Conservation (phyloP, 2,797 vertebrate genomes). For the Thaleichthys pacificus region DNA sequence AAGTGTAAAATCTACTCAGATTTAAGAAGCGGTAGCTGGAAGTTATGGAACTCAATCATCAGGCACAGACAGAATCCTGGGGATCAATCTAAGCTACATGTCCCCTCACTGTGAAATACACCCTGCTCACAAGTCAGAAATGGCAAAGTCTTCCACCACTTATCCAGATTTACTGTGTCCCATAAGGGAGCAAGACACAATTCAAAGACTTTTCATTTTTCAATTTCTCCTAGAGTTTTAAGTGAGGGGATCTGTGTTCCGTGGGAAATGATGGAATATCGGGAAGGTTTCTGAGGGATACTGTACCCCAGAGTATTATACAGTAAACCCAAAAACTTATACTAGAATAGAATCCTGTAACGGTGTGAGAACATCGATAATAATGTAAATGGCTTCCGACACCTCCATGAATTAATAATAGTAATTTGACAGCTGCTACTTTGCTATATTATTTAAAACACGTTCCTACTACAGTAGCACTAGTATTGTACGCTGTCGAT, state of each 20-base stretch:
- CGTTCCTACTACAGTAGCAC: no score
- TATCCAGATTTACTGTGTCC: slow-evolving; percentile 87
- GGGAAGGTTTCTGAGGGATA: background rate
- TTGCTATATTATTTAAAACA: background rate
- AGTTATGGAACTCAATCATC: slow-evolving; percentile 92
- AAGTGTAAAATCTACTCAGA: slow-evolving; percentile 90
- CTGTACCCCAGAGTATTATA: background rate
- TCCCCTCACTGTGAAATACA: slow-evolving; percentile 79
- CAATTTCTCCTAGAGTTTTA: background rate
- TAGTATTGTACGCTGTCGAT: background rate
- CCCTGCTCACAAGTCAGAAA: slow-evolving; percentile 77
- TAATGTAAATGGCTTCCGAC: background rate
- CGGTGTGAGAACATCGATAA: background rate
- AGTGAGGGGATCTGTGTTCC: background rate
- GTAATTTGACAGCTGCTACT: background rate
- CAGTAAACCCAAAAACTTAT: background rate
- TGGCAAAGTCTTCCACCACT: slow-evolving; percentile 80
- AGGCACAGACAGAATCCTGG: slow-evolving; percentile 83
- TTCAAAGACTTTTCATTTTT: background rate
- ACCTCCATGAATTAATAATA: background rate
- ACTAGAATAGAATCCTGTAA: background rate
- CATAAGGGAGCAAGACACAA: slow-evolving; percentile 74
- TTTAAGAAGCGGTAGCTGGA: slow-evolving; percentile 93
- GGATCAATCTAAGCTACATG: slow-evolving; percentile 82
- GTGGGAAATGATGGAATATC: background rate